Evolutionary conservation across 1,140 invertebrate species (phyloP), one percentile per base, ranked within the genome.

Genomic region (Scaptomyza hsui): DNA sequence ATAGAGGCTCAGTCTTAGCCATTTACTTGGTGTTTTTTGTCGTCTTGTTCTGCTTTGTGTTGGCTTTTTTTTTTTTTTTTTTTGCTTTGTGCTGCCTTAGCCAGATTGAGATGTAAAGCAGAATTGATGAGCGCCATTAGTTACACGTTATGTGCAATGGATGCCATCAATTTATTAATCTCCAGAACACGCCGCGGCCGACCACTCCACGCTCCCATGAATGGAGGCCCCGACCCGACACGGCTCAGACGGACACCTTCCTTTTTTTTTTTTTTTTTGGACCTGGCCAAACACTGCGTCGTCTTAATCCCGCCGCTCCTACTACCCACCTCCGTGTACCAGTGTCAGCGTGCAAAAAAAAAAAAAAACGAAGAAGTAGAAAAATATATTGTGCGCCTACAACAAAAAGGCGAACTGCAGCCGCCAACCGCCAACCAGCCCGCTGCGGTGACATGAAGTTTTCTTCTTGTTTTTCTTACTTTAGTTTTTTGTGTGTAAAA

Each of bases 111-210:
- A 91, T 91, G 90, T 91, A 91, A 91, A 91, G 90, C 88, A 91
- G 89, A 91, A 91, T 91, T 91, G 90, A 91, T 91, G 89, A 89
- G 80, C 71, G 77, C 85, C 90, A 91, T 91, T 91, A 91, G 90
- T 91, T 91, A 91, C 90, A 91, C 89, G 90, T 91, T 91, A 91
- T 91, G 89, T 91, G 82, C 90, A 91, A 91, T 91, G 90, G 89
- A 90, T 90, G 83, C 90, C 90, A 91, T 91, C 90, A 91, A 91
- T 91, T 91, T 91, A 91, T 91, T 91, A 91, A 91, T 91, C 90
- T 91, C 89, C 88, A 89, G 88, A 90, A 90, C 86, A 90, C 83
- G 86, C 86, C 78, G 86, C 76, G 81, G 78, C 37, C 49, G 24
- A 7, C 1, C 47, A 18, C 51, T 26, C 39, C 53, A 56, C 18